Base-by-base conservation (phyloP, 2,888 invertebrate genomes). In the Polyommatus iphigenia region DNA sequence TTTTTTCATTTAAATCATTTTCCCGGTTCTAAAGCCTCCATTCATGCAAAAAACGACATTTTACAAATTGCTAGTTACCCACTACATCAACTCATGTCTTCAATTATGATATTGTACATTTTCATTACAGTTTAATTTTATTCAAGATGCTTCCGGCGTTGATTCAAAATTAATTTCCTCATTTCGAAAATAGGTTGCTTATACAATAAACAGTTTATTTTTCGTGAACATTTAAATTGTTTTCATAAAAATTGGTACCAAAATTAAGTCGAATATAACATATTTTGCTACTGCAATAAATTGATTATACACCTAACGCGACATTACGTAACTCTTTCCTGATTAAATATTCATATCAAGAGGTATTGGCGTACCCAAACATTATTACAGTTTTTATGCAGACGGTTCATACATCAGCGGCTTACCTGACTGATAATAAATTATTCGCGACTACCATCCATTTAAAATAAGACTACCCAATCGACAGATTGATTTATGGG, bases 371-470 rank as follows among this genome's bases (percentile, higher is more conserved):
- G 20, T 67, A 29, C 24, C 24, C 59, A 59, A 24, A 24, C 24
- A 29, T 24, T 29, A 67, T 67, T 29, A 67, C 67, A 67, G 13
- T 67, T 67, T 67, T 67, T 67, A 67, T 24, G 13, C 15, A 24
- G 67, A 32, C 13, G 67, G 15, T 67, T 32, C 29, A 32, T 32
- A 67, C 15, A 29, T 67, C 67, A 67, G 18, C 67, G 67, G 29
- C 29, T 67, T 32, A 67, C 67, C 67, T 62, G 20, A 3, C 20
- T 62, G 59, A 67, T 67, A 67, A 29, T 67, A 32, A 67, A 67
- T 67, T 67, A 67, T 67, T 32, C 18, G 29, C 67, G 29, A 29
- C 10, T 10, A 62, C 62, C 67, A 29, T 67, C 67, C 29, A 32
- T 67, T 67, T 15, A 67, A 67, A 67, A 67, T 32, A 32, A 67